Conservation (phyloP, 2,888 invertebrate species). For the Leptinotarsa haldemani region DNA sequence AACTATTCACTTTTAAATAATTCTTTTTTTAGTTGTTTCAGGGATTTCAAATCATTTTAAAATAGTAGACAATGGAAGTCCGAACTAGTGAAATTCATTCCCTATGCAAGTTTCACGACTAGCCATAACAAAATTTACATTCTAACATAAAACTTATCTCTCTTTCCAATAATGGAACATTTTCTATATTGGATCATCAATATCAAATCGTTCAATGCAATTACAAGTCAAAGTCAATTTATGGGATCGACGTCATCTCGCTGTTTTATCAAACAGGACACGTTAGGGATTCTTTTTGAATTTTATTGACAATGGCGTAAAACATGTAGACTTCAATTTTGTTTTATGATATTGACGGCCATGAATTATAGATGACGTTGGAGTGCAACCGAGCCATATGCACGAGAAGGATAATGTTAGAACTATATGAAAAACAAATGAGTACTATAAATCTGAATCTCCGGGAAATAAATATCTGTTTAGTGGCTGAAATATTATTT, state of each 20-base stretch:
- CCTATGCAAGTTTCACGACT: too few species aligned
- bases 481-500: not conserved
- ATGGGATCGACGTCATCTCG: not conserved
- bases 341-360: not conserved
- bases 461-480: not conserved
- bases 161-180: not conserved
- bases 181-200: not conserved
- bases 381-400: not conserved
- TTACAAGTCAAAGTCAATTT: not conserved
- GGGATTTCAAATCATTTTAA: too few species aligned
- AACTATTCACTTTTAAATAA: too few species aligned
- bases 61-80: too few species aligned
- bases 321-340: conserved; percentile 9
- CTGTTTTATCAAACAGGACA: conserved; percentile 10
- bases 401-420: not conserved
- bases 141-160: too few species aligned
- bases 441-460: not conserved
- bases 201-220: too few species aligned
- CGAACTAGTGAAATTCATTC: too few species aligned
- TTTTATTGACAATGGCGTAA: not conserved
- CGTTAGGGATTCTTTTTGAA: not conserved
- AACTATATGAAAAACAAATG: not conserved
- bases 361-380: not conserved
- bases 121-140: too few species aligned
- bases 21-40: too few species aligned